Conservation (phyloP, 2,797 vertebrate species). For the Psittacula derbiana region DNA sequence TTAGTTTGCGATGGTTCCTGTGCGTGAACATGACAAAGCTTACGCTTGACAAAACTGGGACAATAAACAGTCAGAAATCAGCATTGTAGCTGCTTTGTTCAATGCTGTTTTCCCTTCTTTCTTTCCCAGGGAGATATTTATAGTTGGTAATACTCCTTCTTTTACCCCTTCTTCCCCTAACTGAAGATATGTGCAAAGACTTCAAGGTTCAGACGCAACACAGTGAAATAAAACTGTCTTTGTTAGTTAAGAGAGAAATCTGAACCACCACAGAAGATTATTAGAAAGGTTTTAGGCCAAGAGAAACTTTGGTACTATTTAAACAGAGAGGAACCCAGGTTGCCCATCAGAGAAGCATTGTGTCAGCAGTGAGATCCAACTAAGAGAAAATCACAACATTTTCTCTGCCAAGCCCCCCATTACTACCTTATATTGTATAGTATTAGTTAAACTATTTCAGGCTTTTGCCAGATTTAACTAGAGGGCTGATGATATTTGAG, state of each 20-base stretch:
- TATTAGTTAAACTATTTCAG: background rate
- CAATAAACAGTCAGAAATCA: background rate
- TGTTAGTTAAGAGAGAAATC: background rate
- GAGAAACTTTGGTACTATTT: background rate
- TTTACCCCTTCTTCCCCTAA: background rate
- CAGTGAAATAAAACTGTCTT: background rate
- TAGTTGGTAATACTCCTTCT: background rate
- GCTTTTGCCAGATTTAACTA: background rate
- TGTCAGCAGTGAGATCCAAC: background rate
- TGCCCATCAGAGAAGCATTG: background rate
- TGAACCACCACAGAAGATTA: background rate
- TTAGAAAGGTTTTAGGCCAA: background rate
- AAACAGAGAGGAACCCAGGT: background rate
- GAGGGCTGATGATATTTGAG: background rate
- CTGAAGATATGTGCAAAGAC: background rate
- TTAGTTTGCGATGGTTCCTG: background rate
- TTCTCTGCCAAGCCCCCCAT: background rate
- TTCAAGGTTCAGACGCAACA: background rate
- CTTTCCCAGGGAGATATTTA: background rate
- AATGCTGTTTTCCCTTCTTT: background rate
- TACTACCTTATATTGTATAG: background rate
- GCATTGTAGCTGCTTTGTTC: background rate
- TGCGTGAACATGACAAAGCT: background rate
- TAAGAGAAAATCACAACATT: background rate
- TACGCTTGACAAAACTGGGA: background rate